These are phyloP conservation scores for Wiebesia pumilae DNA, from an alignment of 1,140 invertebrate species.

Conservation along the genomic window DNA sequence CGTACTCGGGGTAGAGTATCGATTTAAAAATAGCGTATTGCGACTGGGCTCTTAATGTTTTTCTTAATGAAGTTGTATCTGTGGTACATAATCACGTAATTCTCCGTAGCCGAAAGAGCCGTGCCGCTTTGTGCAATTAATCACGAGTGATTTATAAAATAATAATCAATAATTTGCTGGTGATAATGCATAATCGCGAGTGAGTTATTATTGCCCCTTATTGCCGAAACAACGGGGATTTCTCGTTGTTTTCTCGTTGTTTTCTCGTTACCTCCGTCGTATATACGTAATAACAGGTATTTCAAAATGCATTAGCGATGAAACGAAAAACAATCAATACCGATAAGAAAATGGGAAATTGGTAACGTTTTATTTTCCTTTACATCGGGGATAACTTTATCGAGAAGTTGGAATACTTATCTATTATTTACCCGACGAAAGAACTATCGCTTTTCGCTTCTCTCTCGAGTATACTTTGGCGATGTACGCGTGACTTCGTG, in stretches of 20 bases:
- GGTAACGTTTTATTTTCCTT: conserved; percentile 5
- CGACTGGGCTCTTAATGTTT: not conserved
- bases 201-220: not conserved
- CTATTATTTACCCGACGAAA: conserved; percentile 29
- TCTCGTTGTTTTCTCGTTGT: no score
- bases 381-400: not conserved
- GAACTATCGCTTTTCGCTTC: conserved; percentile 15
- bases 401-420: conserved; percentile 1
- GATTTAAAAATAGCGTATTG: not conserved
- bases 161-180: not conserved
- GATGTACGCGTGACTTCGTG: not conserved
- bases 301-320: not conserved
- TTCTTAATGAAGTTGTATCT: not conserved
- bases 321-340: not conserved
- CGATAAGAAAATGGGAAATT: not conserved
- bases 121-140: not conserved
- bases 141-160: not conserved
- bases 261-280: no score
- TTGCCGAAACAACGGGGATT: no score
- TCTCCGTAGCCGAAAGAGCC: not conserved
- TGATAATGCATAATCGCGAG: no score
- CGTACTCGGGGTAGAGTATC: no score
- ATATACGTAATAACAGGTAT: no score
- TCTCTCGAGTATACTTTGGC: not conserved
- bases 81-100: not conserved